Percentiles rank a stretch among this genome's conserved stretches.
phyloP scores from a whole-genome alignment of 2,797 vertebrate genomes.

The Gallinago solitaria region DNA sequence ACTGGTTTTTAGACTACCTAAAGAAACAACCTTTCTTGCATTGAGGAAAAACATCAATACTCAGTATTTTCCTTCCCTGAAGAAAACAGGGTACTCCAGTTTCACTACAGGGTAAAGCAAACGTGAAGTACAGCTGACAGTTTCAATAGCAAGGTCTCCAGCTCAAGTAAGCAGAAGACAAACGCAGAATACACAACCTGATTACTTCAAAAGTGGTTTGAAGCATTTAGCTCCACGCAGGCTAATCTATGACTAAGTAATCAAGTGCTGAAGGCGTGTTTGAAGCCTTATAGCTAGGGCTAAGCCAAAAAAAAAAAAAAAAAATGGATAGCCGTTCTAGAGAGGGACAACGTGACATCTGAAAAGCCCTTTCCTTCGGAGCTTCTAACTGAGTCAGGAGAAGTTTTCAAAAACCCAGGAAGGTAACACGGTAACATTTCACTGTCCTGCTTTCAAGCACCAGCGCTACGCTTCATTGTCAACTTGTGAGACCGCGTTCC shows the following conservation, averaged over 20 bases:
- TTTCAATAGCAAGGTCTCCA: background rate
- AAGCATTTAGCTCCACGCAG: background rate
- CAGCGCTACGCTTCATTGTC: background rate
- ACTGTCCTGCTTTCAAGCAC: background rate
- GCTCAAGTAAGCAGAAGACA: background rate
- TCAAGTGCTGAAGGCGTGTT: background rate
- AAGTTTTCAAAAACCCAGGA: background rate
- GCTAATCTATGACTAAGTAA: background rate
- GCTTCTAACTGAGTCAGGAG: background rate
- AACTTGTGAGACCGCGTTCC: background rate
- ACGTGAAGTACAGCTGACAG: background rate
- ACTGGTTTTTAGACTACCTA: background rate
- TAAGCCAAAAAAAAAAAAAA: background rate
- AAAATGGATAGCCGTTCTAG: accelerated
- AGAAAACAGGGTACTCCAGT: background rate
- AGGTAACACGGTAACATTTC: background rate
- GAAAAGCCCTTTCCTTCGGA: background rate
- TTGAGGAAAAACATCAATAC: background rate
- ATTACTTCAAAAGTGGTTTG: background rate
- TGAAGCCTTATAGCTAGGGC: background rate
- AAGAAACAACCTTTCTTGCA: background rate
- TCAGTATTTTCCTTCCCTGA: background rate
- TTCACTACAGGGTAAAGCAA: background rate
- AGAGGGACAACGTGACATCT: background rate
- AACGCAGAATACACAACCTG: background rate